Conservation (phyloP, 2,797 vertebrate species). For the Acrossocheilus fasciatus region DNA sequence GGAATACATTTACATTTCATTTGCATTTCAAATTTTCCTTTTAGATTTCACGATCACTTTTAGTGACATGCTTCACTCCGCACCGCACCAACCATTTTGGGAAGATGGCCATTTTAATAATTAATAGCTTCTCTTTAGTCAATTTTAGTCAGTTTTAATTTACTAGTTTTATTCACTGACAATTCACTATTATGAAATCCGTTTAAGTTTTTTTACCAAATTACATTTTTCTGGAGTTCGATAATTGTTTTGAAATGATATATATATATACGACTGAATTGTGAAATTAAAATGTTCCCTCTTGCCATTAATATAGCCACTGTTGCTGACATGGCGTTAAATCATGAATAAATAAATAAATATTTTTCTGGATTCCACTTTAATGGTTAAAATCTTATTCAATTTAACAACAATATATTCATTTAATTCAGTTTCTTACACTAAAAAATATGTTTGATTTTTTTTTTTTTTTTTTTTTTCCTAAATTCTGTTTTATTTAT, state of each 20-base stretch:
- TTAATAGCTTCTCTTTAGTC: neutral
- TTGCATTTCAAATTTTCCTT: slow-evolving; percentile 5
- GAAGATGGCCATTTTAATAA: neutral
- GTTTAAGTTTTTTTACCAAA: neutral
- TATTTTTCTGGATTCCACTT: neutral
- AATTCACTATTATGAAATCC: neutral
- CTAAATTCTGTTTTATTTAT: too few relatives aligned
- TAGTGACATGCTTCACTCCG: neutral
- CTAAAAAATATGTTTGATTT: neutral
- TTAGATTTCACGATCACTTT: neutral
- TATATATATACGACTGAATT: too few relatives aligned
- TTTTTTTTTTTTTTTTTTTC: too few relatives aligned
- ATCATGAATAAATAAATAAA: too few relatives aligned
- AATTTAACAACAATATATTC: neutral
- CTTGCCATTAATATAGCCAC: too few relatives aligned
- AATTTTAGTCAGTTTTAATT: neutral
- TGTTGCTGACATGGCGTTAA: too few relatives aligned
- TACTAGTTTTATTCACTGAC: neutral
- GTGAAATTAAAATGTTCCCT: too few relatives aligned
- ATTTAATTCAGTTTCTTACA: neutral
- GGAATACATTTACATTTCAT: neutral
- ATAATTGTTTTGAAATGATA: too few relatives aligned
- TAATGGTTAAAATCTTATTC: neutral
- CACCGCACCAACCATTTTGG: neutral
- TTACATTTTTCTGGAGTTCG: neutral